Percentiles rank a stretch among this genome's conserved stretches.
phyloP scores from a whole-genome alignment of 2,113 vertebrate species.

The Thalassoma bifasciatum region DNA sequence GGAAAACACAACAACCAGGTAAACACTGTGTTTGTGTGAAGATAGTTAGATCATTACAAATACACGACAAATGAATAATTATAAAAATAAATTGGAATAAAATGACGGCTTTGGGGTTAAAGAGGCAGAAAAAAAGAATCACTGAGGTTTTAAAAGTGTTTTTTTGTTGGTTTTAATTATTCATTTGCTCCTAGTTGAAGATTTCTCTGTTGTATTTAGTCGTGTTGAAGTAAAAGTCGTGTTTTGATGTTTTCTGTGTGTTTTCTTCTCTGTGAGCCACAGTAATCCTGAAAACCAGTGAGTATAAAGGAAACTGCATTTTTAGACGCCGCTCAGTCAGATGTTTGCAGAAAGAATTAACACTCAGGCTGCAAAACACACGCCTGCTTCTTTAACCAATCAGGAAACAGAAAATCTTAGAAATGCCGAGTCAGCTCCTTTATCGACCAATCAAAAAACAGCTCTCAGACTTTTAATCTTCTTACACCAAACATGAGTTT shows the following conservation, averaged over 20 bases:
- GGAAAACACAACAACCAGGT: slow-evolving; percentile 63
- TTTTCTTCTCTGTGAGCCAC: slow-evolving; percentile 28
- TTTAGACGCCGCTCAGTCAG: slow-evolving; percentile 4
- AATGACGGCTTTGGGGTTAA: too few relatives aligned
- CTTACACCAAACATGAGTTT: too few relatives aligned
- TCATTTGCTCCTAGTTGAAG: background rate
- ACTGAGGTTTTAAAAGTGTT: too few relatives aligned
- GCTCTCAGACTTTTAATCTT: too few relatives aligned
- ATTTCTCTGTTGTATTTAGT: background rate
- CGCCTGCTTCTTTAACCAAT: background rate
- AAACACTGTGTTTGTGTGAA: slow-evolving; percentile 3
- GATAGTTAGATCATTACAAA: too few relatives aligned
- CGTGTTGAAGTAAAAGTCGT: background rate
- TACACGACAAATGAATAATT: too few relatives aligned
- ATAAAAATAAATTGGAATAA: too few relatives aligned
- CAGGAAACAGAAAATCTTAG: fast-evolving
- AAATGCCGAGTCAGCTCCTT: too few relatives aligned
- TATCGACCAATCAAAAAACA: too few relatives aligned
- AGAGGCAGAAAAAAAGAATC: too few relatives aligned
- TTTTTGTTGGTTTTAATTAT: too few relatives aligned
- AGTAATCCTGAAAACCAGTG: slow-evolving; percentile 75
- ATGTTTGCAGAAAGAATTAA: background rate
- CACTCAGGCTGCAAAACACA: slow-evolving; percentile 10
- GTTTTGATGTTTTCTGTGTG: background rate
- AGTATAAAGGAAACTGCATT: slow-evolving; percentile 50